These are phyloP conservation scores for Anhinga rufa DNA, from an alignment of 2,113 vertebrate species.

Conservation along the genomic window DNA sequence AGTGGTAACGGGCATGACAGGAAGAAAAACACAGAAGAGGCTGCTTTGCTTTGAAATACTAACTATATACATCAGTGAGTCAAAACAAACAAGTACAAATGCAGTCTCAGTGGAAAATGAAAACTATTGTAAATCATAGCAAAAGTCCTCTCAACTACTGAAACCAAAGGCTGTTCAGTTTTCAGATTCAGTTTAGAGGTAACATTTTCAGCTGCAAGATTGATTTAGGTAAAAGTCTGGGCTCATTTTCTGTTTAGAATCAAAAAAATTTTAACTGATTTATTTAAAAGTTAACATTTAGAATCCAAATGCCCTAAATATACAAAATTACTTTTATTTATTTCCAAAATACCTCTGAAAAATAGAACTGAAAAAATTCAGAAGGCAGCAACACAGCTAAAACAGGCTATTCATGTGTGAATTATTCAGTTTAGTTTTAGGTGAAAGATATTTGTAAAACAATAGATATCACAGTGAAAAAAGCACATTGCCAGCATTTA, in stretches of 20 bases:
- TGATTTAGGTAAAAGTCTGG: neutral
- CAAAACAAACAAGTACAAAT: neutral
- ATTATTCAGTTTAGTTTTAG: neutral
- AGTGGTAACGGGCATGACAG: neutral
- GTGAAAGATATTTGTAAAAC: neutral
- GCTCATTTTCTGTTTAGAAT: neutral
- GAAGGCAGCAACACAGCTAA: neutral
- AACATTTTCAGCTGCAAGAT: neutral
- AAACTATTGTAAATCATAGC: neutral
- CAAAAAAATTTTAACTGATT: neutral
- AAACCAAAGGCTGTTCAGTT: neutral
- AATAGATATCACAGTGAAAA: neutral
- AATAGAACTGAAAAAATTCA: neutral
- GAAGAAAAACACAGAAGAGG: neutral
- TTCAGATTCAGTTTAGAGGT: neutral
- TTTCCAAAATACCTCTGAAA: neutral
- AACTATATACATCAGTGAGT: neutral
- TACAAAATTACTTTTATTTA: neutral
- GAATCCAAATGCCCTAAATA: neutral
- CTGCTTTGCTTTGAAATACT: neutral
- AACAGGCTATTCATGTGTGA: neutral
- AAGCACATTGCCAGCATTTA: neutral
- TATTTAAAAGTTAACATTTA: neutral
- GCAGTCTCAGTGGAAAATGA: neutral
- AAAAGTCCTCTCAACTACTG: neutral